A percentile compares a stretch with the other conserved stretches of the same genome.
Conservation (phyloP, 2,888 invertebrate species). For the Drosophila maculinotata region DNA sequence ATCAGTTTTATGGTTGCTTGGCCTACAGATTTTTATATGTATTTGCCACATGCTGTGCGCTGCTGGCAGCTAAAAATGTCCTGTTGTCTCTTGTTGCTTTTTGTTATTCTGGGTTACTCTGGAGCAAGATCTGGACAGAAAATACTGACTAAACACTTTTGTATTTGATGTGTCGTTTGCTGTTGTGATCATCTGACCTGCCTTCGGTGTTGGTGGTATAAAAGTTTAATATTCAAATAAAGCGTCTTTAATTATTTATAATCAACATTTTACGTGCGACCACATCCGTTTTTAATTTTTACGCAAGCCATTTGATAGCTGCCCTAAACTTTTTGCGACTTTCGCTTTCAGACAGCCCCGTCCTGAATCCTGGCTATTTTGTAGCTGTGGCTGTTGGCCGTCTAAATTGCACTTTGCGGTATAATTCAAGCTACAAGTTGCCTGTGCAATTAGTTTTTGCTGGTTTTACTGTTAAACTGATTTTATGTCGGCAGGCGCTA, state of each 20-base stretch:
- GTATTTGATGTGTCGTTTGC: constrained; percentile 29
- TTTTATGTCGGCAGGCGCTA: constrained; percentile 39
- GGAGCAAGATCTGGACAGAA: constrained; percentile 43
- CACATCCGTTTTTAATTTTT: constrained; percentile 58
- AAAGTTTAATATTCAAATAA: constrained; percentile 63
- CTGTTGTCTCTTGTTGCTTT: neutral
- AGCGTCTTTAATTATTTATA: constrained; percentile 66
- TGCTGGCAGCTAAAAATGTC: constrained; percentile 33
- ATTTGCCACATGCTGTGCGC: constrained; percentile 63
- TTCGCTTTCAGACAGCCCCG: constrained; percentile 22
- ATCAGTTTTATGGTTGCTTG: constrained; percentile 78
- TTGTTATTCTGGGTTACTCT: constrained; percentile 13
- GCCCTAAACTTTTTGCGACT: constrained; percentile 20
- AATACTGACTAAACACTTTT: constrained; percentile 55
- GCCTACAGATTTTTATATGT: constrained; percentile 71
- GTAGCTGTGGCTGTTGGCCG: constrained; percentile 32
- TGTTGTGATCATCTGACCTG: constrained; percentile 37
- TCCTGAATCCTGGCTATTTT: constrained; percentile 13
- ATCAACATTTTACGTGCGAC: constrained; percentile 35
- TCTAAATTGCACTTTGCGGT: constrained; percentile 76
- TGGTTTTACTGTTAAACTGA: constrained; percentile 67
- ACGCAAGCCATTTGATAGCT: constrained; percentile 25
- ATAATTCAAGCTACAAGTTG: constrained; percentile 63
- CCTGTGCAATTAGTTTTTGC: constrained; percentile 73
- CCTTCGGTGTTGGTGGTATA: constrained; percentile 23